Base-by-base conservation (phyloP, 2,888 invertebrate species). In the Xestobium rufovillosum region DNA sequence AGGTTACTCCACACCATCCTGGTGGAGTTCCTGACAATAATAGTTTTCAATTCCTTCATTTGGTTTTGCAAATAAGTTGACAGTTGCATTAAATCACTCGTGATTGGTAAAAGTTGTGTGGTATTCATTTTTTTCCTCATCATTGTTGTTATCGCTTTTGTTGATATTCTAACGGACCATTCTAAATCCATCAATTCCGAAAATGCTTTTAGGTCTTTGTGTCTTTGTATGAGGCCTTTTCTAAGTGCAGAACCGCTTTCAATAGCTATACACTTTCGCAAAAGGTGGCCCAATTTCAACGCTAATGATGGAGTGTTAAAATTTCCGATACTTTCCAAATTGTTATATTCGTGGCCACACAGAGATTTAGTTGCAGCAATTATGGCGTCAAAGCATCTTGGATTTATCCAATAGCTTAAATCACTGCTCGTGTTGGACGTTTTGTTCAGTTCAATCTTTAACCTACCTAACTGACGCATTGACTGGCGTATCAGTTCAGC, bases 101-200 rank as follows among this genome's bases (percentile, higher is more conserved):
- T 49, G 14, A 49, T 25, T 14, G 48, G 48, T 23, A 49, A 39
- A 8, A 49, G 30, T 41, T 48, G 38, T 8, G 36, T 29, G 47
- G 6, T 19, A 19, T 19, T 19, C 23, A 38, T 4, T 37, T 47
- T 46, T 33, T 39, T 37, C 3, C 27, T 35, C 27, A 47, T 28
- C 4, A 49, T 14, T 15, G 44, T 47, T 16, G 36, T 26, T 10
- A 45, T 14, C n/a, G 49, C 47, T 41, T 40, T 40, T 1, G 45
- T 45, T 2, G 45, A 49, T 25, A 49, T 43, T 15, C 40, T 33
- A 6, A 38, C 34, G n/a, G n/a, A 34, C 47, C 47, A 49, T 31
- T 47, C 47, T 12, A 49, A 30, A 15, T 47, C 41, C 36, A 49
- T 38, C 3, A 41, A 12, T 10, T 11, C 14, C 17, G 39, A 19